These are phyloP conservation scores for Drosophila melanosoma DNA, from an alignment of 2,888 invertebrate species.

Conservation along the genomic window DNA sequence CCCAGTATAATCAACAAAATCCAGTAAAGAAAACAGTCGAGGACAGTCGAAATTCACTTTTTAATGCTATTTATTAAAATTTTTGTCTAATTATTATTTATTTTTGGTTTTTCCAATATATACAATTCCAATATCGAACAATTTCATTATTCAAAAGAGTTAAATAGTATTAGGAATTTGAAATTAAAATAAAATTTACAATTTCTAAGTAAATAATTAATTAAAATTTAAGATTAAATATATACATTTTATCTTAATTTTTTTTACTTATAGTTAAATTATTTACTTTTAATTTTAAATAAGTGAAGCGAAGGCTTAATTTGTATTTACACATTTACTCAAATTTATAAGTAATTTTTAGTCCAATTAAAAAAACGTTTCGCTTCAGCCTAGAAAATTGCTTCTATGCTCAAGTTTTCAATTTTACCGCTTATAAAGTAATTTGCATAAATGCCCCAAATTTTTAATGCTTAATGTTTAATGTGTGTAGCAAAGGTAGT, in stretches of 20 bases:
- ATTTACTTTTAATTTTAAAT: neutral
- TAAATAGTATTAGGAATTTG: neutral
- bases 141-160: neutral
- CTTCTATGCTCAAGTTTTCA: constrained; percentile 46
- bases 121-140: neutral
- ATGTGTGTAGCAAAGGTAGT: neutral
- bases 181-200: neutral
- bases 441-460: constrained; percentile 75
- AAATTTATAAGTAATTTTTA: too few relatives aligned
- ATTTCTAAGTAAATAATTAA: constrained; percentile 10
- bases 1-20: neutral
- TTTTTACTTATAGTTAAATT: neutral
- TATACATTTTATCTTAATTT: neutral
- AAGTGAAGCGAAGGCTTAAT: neutral
- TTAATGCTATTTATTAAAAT: neutral
- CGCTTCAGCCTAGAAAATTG: constrained; percentile 31
- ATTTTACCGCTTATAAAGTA: constrained; percentile 55
- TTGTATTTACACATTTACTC: neutral
- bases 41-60: neutral
- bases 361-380: neutral
- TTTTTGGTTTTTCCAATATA: neutral
- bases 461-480: constrained; percentile 37
- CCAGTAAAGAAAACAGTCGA: neutral
- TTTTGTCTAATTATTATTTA: neutral
- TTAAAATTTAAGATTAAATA: neutral